These are phyloP conservation scores for Pheucticus melanocephalus DNA, from an alignment of 2,113 vertebrate genomes.

Conservation along the genomic window DNA sequence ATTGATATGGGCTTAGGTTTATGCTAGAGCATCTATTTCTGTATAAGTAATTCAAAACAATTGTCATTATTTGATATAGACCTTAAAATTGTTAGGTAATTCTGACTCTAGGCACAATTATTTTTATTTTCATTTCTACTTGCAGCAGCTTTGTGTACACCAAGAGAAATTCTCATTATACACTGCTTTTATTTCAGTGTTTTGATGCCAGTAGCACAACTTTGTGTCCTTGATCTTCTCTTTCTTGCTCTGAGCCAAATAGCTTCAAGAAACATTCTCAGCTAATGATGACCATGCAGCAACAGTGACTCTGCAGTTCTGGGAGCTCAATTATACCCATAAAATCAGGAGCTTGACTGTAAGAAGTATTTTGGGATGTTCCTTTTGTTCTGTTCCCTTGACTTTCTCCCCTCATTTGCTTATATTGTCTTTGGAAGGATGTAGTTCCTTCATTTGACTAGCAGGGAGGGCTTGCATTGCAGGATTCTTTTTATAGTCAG, in stretches of 20 bases:
- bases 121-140: background rate
- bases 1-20: background rate
- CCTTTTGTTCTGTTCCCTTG: background rate
- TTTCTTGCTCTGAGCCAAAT: background rate
- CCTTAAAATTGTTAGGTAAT: background rate
- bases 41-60: background rate
- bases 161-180: background rate
- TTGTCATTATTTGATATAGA: background rate
- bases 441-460: background rate
- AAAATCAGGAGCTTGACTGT: background rate
- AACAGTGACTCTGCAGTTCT: background rate
- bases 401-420: background rate
- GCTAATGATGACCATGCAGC: background rate
- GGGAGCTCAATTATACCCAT: background rate
- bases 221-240: background rate
- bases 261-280: background rate
- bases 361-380: background rate
- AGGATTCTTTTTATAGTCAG: background rate
- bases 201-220: background rate
- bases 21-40: background rate
- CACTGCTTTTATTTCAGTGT: background rate
- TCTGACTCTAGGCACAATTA: background rate
- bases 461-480: background rate
- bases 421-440: background rate
- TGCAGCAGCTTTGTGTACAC: fast-evolving